These are phyloP conservation scores for Sebastes fasciatus DNA, from an alignment of 2,113 vertebrate genomes.

Conservation along the genomic window DNA sequence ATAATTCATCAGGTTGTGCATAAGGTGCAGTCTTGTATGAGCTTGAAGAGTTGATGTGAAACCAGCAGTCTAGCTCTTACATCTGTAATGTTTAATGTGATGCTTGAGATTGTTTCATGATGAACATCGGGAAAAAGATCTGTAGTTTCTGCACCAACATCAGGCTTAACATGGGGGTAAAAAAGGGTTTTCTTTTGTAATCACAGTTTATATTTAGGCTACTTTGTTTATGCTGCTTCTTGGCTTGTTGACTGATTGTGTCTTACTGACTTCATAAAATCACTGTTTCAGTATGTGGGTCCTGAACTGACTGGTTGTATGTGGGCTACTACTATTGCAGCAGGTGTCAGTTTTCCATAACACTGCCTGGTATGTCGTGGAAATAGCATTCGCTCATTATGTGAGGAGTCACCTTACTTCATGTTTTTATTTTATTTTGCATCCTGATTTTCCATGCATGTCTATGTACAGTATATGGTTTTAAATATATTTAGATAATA, in stretches of 20 bases:
- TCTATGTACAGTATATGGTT: neutral
- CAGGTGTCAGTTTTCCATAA: conserved; percentile 27
- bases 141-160: neutral
- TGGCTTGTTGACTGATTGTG: neutral
- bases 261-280: neutral
- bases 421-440: neutral
- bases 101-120: conserved; percentile 3
- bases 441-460: neutral
- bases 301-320: neutral
- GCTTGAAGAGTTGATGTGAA: neutral
- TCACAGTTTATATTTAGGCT: conserved; percentile 5
- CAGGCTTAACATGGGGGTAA: neutral
- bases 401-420: conserved; percentile 8
- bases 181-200: neutral
- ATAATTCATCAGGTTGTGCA: neutral
- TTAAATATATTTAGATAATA: neutral
- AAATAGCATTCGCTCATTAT: conserved; percentile 1
- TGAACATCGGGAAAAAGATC: neutral
- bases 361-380: neutral
- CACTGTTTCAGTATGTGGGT: neutral
- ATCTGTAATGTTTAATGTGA: neutral
- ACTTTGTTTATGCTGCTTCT: neutral
- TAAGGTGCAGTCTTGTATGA: neutral
- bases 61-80: neutral
- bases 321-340: neutral